These are phyloP conservation scores for Gadopsis bispinosus DNA, from an alignment of 2,797 vertebrate species.

Conservation along the genomic window DNA sequence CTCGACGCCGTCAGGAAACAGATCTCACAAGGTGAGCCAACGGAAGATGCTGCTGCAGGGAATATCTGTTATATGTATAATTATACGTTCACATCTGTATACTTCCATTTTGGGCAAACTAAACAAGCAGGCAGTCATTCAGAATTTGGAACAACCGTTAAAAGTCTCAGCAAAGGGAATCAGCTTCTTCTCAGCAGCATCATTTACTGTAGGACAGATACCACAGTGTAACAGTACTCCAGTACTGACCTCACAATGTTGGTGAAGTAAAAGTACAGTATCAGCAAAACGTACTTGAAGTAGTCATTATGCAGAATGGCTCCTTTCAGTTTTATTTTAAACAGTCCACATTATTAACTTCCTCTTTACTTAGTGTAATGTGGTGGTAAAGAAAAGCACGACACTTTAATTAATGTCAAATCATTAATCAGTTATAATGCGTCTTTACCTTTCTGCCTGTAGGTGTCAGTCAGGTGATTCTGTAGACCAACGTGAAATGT, in stretches of 20 bases:
- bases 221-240: neutral
- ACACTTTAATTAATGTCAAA: neutral
- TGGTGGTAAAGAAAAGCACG: neutral
- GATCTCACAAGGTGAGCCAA: slow-evolving; percentile 88
- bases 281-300: neutral
- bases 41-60: neutral
- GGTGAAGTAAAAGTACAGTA: neutral
- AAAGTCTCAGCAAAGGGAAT: neutral
- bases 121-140: neutral
- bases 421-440: neutral
- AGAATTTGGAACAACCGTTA: neutral
- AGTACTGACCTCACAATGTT: neutral
- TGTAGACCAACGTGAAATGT: neutral
- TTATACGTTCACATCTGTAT: neutral
- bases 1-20: slow-evolving; percentile 86
- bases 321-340: neutral
- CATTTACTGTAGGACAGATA: slow-evolving; percentile 5
- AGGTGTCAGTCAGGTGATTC: neutral
- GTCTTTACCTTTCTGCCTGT: neutral
- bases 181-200: neutral
- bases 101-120: neutral
- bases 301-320: neutral
- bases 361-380: neutral
- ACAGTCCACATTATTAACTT: neutral
- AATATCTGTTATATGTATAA: too few species aligned